Conservation (phyloP, 2,888 invertebrate genomes). For the Euzophera pinguis region DNA sequence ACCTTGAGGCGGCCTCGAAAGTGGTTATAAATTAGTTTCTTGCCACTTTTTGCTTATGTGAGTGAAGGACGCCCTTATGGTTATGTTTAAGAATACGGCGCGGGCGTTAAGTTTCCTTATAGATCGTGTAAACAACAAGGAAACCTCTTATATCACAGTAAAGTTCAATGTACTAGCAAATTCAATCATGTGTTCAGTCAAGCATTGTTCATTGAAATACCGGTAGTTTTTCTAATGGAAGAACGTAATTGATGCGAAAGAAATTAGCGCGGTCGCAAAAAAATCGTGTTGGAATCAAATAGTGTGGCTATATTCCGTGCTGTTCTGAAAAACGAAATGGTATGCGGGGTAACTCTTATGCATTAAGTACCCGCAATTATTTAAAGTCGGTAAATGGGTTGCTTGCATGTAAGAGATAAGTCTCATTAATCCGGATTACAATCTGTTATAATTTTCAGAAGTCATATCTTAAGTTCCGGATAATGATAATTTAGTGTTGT, state of each 20-base stretch:
- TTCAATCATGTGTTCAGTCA: background rate
- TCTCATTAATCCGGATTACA: too few relatives aligned
- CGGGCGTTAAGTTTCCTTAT: background rate
- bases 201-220: background rate
- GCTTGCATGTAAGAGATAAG: background rate
- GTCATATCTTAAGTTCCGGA: too few relatives aligned
- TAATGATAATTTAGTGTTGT: too few relatives aligned
- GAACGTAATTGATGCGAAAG: slow-evolving; percentile 1
- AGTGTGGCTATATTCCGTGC: background rate
- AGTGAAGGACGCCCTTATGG: too few relatives aligned
- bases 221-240: background rate
- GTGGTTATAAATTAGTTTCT: too few relatives aligned
- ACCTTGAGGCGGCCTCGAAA: too few relatives aligned
- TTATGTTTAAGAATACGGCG: too few relatives aligned
- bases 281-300: background rate
- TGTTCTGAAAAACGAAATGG: background rate
- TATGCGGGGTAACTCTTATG: background rate
- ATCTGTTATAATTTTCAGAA: too few relatives aligned
- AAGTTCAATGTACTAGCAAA: slow-evolving; percentile 3
- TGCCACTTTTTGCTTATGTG: too few relatives aligned
- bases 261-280: background rate
- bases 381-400: slow-evolving; percentile 1
- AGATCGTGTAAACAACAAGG: background rate
- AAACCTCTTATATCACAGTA: slow-evolving; percentile 2
- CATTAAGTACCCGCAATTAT: background rate